Percentiles rank a stretch among this genome's conserved stretches.
phyloP scores from a whole-genome alignment of 1,140 invertebrate genomes.

The Neodiprion pinetum region DNA sequence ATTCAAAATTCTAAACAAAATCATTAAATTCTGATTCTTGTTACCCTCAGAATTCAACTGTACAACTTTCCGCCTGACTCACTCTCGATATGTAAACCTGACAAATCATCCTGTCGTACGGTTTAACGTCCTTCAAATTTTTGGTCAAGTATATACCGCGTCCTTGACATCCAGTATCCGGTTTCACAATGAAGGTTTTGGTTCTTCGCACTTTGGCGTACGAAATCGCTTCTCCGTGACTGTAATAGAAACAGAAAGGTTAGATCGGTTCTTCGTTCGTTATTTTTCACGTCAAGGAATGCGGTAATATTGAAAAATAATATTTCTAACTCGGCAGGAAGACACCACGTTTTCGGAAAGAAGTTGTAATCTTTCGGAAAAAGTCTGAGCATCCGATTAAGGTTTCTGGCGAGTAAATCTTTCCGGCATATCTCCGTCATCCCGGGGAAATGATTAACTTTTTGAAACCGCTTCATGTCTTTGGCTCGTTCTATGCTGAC shows the following conservation, averaged over 20 bases:
- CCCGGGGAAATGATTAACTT: constrained; percentile 92
- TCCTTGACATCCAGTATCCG: constrained; percentile 86
- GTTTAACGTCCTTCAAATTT: constrained; percentile 79
- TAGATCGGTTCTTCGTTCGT: background rate
- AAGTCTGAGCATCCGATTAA: constrained; percentile 84
- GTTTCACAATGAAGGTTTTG: constrained; percentile 88
- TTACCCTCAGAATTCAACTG: background rate
- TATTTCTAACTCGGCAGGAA: constrained; percentile 82
- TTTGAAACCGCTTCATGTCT: constrained; percentile 90
- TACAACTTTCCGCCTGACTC: constrained; percentile 22
- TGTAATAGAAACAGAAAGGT: constrained; percentile 38
- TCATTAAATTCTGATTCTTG: constrained; percentile 9
- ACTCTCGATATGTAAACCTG: constrained; percentile 78
- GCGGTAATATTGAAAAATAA: background rate
- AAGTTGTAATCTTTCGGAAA: constrained; percentile 91
- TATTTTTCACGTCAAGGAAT: background rate
- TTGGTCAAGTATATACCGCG: constrained; percentile 85
- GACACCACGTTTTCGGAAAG: constrained; percentile 92
- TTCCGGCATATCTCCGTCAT: constrained; percentile 91
- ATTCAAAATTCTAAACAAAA: constrained; percentile 48
- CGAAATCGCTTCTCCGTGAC: constrained; percentile 69
- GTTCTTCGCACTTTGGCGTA: constrained; percentile 72
- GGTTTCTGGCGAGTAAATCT: constrained; percentile 82
- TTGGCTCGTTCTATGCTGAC: constrained; percentile 83
- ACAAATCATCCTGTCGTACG: constrained; percentile 82